Evolutionary conservation across 2,888 invertebrate species (phyloP).

Genomic region (Megaustenia siamemsis): DNA sequence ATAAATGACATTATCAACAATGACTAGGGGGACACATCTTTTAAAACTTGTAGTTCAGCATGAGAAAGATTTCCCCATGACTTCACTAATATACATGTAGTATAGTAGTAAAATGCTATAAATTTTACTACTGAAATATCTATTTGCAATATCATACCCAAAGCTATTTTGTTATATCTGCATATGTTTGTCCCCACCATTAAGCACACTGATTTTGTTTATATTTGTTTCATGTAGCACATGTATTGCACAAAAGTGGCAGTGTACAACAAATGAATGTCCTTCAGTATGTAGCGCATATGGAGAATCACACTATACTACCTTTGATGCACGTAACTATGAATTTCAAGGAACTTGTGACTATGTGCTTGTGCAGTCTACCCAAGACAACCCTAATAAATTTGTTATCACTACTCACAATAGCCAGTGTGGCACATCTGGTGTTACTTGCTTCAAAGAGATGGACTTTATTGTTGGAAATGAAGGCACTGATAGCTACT

Average conservation of each 20-base stretch:
- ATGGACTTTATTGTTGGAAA: conserved; percentile 80
- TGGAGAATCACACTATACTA: conserved; percentile 94
- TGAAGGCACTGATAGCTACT: conserved; percentile 63
- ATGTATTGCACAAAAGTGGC: conserved; percentile 86
- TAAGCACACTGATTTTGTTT: neutral
- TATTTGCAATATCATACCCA: too few relatives aligned
- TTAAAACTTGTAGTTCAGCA: too few relatives aligned
- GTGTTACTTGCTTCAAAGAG: conserved; percentile 92
- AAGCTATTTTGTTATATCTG: too few relatives aligned
- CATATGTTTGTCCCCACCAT: neutral
- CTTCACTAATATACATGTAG: too few relatives aligned
- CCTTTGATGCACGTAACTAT: conserved; percentile 90
- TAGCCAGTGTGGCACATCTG: conserved; percentile 91
- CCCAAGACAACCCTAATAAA: conserved; percentile 62
- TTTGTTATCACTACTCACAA: conserved; percentile 88
- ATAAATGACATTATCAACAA: too few relatives aligned
- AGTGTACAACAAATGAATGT: conserved; percentile 85
- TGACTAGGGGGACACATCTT: too few relatives aligned
- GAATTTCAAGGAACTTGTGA: conserved; percentile 94
- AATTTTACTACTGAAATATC: too few relatives aligned
- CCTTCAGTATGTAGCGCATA: conserved; percentile 90
- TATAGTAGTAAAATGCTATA: too few relatives aligned
- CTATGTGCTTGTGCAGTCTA: conserved; percentile 86
- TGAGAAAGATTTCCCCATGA: too few relatives aligned
- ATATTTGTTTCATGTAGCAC: conserved; percentile 62